A percentile compares a stretch with the other conserved stretches of the same genome.
Evolutionary conservation across 2,888 invertebrate species (phyloP).

Genomic region (Clostera curtula): DNA sequence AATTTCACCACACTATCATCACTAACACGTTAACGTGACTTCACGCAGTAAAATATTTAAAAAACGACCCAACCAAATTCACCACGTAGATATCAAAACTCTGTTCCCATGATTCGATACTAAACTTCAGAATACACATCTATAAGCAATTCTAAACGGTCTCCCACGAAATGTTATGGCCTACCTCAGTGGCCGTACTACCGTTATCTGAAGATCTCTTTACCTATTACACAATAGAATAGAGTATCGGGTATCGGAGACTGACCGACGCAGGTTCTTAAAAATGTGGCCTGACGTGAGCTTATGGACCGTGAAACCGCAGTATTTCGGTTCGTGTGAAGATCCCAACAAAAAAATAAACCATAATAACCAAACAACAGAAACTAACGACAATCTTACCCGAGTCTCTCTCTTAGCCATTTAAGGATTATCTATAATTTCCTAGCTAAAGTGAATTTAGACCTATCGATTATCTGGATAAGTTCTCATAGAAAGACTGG

Average conservation of each 20-base stretch:
- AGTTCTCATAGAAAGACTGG: too few relatives aligned
- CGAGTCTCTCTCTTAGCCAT: too few relatives aligned
- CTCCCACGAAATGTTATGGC: constrained; percentile 47
- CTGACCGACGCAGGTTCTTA: constrained; percentile 29
- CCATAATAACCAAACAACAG: constrained; percentile 4
- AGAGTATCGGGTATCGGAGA: constrained; percentile 47
- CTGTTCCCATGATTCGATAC: constrained; percentile 49
- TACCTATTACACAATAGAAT: constrained; percentile 37
- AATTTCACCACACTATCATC: constrained; percentile 17
- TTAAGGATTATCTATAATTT: too few relatives aligned
- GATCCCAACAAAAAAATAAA: constrained; percentile 12
- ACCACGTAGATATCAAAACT: constrained; percentile 46
- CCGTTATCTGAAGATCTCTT: constrained; percentile 46
- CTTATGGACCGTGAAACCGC: constrained; percentile 55
- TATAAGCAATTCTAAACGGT: constrained; percentile 33
- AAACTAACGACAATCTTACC: constrained; percentile 4
- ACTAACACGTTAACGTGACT: constrained; percentile 37
- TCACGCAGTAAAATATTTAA: constrained; percentile 30
- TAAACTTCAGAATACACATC: constrained; percentile 42
- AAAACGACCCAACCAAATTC: constrained; percentile 34
- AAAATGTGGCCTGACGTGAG: constrained; percentile 42
- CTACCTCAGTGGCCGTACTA: constrained; percentile 54
- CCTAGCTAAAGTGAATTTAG: too few relatives aligned
- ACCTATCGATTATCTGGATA: too few relatives aligned
- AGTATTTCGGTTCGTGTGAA: constrained; percentile 29